Percentiles rank a stretch among this genome's conserved stretches.
phyloP scores from a whole-genome alignment of 2,113 vertebrate species.

The Conger conger region DNA sequence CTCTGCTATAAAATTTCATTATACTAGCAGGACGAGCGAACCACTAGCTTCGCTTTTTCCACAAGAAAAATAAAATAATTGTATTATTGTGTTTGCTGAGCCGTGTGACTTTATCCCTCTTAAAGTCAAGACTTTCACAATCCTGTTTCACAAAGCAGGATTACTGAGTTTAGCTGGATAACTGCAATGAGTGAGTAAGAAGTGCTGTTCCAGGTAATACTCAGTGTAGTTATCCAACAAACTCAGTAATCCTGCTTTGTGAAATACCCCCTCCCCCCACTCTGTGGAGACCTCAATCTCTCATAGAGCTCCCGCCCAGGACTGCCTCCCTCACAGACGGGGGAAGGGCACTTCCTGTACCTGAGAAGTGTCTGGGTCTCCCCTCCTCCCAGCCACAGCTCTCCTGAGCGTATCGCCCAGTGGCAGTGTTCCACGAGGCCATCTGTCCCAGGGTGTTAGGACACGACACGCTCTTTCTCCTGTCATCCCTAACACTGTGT shows the following conservation, averaged over 20 bases:
- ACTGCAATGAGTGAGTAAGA: too few species aligned
- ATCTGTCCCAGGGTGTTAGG: slow-evolving; percentile 3
- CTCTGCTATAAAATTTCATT: neutral
- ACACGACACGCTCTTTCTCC: neutral
- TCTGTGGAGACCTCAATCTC: neutral
- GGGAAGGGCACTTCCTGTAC: neutral
- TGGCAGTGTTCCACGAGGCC: neutral
- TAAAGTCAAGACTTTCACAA: neutral
- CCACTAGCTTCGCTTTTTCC: neutral
- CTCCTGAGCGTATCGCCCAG: neutral
- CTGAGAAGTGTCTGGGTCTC: neutral
- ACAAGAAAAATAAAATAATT: neutral
- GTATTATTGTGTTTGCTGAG: neutral
- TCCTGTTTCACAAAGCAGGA: too few species aligned
- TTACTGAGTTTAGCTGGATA: too few species aligned
- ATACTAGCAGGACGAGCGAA: neutral
- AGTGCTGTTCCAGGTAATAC: too few species aligned
- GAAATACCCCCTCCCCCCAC: too few species aligned
- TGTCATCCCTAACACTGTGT: neutral
- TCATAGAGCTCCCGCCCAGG: neutral
- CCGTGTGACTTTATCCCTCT: neutral
- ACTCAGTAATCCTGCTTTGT: too few species aligned
- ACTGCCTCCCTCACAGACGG: neutral
- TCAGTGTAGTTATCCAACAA: too few species aligned
- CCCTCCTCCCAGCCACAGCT: neutral